Base-by-base conservation (phyloP, 1,140 invertebrate genomes). In the Myzus persicae region DNA sequence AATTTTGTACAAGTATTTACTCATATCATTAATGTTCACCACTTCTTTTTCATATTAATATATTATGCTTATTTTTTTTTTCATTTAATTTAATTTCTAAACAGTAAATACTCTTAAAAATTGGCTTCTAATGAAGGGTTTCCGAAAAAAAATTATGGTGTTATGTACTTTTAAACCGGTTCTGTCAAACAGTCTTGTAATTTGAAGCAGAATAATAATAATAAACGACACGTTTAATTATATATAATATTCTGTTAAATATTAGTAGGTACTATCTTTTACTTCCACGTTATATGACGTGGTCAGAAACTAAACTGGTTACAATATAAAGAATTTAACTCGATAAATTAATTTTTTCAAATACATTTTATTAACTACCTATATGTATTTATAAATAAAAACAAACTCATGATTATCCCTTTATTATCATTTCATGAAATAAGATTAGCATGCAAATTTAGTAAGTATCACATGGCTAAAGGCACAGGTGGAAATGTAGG, bases 211-310 rank as follows among this genome's bases (percentile, higher is more conserved):
- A 87, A 46, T 84, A 87, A 85, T 85, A 85, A 46, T 87, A 87
- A 87, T 87, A 87, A 87, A 87, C 84, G 84, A n/a, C 11, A 44
- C 42, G 42, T n/a, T 87, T 87, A 87, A 87, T 84, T 87, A 87
- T 87, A 46, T 87, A 87, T 87, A 44, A 87, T 87, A 44, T 87
- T 87, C 18, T 87, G 42, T 87, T 87, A 87, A 87, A 87, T 44
- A 87, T 87, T 40, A 42, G 82, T 26, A 26, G 11, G 59, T 76
- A n/a, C n/a, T 76, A 31, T 76, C 11, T 76, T 76, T 76, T n/a
- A 36, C n/a, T 76, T 76, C 59, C 31, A 76, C 31, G 18, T n/a
- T 76, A 76, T 76, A 84, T 84, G 40, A 26, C 38, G 82, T 84
- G 24, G 82, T 84, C 9, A 1, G 40, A 82, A 84, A 84, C 82